A percentile compares a stretch with the other conserved stretches of the same genome.
These are phyloP conservation scores for Argopecten irradians DNA, from an alignment of 1,140 invertebrate genomes.

Conservation along the genomic window DNA sequence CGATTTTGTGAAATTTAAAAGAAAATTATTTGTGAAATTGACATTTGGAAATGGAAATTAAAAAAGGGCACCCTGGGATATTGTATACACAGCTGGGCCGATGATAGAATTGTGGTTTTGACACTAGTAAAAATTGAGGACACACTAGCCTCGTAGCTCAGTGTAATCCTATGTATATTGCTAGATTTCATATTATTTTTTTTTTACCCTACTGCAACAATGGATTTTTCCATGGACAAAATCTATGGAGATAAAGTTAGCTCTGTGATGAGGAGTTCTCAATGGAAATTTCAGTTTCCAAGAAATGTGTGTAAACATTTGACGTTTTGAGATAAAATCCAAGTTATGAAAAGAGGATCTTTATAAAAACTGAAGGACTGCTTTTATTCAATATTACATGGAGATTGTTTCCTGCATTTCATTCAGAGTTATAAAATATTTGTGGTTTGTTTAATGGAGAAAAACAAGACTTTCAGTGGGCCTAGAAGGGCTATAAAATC, in stretches of 20 bases:
- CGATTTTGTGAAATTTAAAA: conserved; percentile 16
- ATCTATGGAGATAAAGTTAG: not conserved
- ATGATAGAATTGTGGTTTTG: not conserved
- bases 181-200: not conserved
- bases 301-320: not conserved
- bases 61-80: not conserved
- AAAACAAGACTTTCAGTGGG: not conserved
- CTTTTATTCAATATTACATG: not conserved
- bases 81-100: not conserved
- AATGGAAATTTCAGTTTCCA: not conserved
- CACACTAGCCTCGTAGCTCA: not conserved
- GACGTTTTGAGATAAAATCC: not conserved
- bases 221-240: not conserved
- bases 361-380: not conserved
- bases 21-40: conserved; percentile 23
- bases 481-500: not conserved
- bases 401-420: not conserved
- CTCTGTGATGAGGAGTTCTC: not conserved
- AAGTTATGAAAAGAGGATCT: not conserved
- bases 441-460: conserved; percentile 14
- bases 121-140: not conserved
- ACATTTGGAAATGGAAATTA: conserved; percentile 23
- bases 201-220: not conserved
- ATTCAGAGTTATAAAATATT: not conserved
- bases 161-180: not conserved